Conservation (phyloP, 2,888 invertebrate species). For the Epistrophella euchroma region DNA sequence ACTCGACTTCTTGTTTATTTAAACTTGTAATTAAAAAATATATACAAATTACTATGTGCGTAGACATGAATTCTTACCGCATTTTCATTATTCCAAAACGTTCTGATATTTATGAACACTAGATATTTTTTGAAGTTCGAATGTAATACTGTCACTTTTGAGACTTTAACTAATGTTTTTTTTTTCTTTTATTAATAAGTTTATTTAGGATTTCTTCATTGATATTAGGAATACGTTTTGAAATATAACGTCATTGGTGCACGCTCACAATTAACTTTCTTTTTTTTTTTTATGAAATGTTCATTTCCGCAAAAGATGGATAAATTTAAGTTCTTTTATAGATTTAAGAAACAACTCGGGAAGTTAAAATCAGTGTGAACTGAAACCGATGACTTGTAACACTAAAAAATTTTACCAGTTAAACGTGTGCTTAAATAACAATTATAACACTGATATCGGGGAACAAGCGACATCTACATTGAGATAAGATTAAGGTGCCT, state of each 20-base stretch:
- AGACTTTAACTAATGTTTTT: neutral
- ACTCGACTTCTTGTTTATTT: neutral
- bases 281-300: neutral
- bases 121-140: conserved; percentile 23
- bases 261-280: conserved; percentile 21
- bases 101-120: conserved; percentile 1
- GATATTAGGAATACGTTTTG: conserved; percentile 6
- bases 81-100: conserved; percentile 68
- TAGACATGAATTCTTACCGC: conserved; percentile 50
- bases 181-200: conserved; percentile 7
- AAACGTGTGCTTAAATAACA: conserved; percentile 68
- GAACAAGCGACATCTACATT: conserved; percentile 60
- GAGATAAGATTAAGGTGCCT: conserved; percentile 69
- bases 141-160: conserved; percentile 9
- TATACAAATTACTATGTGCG: too few relatives aligned
- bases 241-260: conserved; percentile 28
- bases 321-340: neutral
- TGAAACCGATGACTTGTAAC: conserved; percentile 48
- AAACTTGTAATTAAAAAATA: neutral
- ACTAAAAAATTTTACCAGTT: conserved; percentile 61
- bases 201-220: neutral
- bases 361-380: conserved; percentile 31
- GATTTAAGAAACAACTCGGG: neutral
- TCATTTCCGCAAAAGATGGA: neutral
- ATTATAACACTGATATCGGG: conserved; percentile 60